Conservation (phyloP, 2,888 invertebrate genomes). For the Ceriagrion tenellum region DNA sequence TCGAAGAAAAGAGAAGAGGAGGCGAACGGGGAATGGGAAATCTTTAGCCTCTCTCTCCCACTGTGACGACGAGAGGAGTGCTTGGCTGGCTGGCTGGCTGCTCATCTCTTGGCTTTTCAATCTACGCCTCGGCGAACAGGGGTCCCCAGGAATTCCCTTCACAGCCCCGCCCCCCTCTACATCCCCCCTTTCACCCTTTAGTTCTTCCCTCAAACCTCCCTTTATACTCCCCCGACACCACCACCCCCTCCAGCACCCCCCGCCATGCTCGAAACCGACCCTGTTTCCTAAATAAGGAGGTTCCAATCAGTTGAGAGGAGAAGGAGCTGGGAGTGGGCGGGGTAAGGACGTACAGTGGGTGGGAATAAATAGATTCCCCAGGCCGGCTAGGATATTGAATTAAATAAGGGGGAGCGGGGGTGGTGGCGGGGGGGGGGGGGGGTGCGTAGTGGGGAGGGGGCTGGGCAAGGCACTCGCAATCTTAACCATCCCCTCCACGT, state of each 20-base stretch:
- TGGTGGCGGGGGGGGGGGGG: not conserved
- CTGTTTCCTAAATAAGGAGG: slow-evolving; percentile 56
- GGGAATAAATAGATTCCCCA: slow-evolving; percentile 58
- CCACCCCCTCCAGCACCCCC: not conserved
- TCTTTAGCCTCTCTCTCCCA: not conserved
- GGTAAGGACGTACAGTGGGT: not conserved
- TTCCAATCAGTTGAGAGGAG: slow-evolving; percentile 63
- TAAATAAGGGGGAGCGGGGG: slow-evolving; percentile 8
- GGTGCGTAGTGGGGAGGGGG: not conserved
- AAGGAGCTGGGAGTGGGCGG: not conserved
- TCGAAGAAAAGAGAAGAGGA: not conserved
- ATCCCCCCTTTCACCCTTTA: not conserved
- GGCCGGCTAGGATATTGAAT: slow-evolving; percentile 63
- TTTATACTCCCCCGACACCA: not conserved
- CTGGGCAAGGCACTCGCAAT: slow-evolving; percentile 20
- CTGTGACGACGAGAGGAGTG: not conserved
- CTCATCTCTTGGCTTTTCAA: slow-evolving; percentile 55
- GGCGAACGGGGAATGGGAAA: not conserved
- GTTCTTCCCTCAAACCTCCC: not conserved
- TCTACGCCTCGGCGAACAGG: slow-evolving; percentile 44
- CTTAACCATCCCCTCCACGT: not conserved
- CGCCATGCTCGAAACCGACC: not conserved
- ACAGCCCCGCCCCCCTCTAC: not conserved
- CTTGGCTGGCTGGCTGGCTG: not conserved
- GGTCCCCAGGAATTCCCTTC: not conserved